Conservation (phyloP, 2,888 invertebrate species). For the Perithous albicinctus region DNA sequence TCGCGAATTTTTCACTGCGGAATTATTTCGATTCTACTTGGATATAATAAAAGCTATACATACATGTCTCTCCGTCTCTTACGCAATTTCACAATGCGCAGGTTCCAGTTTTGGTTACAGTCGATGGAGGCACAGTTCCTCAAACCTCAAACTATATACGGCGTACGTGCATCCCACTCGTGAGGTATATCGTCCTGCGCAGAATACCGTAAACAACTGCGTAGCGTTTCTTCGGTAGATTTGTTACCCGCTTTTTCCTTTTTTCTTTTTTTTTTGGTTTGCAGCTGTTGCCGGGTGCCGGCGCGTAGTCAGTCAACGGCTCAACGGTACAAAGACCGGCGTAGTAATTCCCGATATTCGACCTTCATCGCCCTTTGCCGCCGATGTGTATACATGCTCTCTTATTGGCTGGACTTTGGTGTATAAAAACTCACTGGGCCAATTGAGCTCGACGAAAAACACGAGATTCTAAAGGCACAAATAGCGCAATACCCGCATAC, state of each 20-base stretch:
- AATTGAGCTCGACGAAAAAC: neutral
- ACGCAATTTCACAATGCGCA: conserved; percentile 43
- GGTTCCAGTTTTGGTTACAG: conserved; percentile 30
- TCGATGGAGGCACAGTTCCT: conserved; percentile 44
- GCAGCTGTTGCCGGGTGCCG: neutral
- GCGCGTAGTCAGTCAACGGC: neutral
- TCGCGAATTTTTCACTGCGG: conserved; percentile 20
- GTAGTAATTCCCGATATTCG: neutral
- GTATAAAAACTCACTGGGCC: neutral
- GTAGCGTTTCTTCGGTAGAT: neutral
- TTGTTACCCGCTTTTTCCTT: neutral
- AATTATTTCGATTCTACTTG: neutral
- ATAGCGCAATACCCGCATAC: neutral
- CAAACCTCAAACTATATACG: conserved; percentile 5
- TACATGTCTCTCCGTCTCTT: conserved; percentile 55
- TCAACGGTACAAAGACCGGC: no score
- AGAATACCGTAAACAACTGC: conserved; percentile 11
- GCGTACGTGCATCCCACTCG: conserved; percentile 10
- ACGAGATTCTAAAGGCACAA: neutral
- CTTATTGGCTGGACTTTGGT: neutral
- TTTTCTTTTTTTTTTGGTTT: no score
- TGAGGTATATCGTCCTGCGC: neutral
- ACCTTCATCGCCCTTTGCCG: neutral
- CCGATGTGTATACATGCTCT: neutral
- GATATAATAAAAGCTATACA: conserved; percentile 33